Conservation (phyloP, 2,113 vertebrate species). For the Myrmecobius fasciatus region DNA sequence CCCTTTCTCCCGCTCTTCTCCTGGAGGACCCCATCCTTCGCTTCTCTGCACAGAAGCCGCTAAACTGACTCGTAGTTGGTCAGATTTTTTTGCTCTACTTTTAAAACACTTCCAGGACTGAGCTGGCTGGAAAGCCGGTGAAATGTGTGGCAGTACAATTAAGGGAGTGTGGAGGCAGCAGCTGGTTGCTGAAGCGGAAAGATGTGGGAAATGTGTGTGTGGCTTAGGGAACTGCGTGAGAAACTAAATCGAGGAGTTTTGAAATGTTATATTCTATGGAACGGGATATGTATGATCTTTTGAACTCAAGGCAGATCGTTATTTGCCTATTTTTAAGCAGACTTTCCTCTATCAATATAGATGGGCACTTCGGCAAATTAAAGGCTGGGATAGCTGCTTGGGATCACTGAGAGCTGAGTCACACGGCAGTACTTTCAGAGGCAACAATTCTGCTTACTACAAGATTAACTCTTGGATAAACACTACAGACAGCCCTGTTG, state of each 20-base stretch:
- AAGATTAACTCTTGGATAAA: background rate
- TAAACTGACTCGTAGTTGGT: fast-evolving
- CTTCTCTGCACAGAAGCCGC: too few species aligned
- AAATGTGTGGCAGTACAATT: background rate
- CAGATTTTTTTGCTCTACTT: background rate
- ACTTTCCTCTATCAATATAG: background rate
- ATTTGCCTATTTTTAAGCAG: too few species aligned
- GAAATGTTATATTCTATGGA: background rate
- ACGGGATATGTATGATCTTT: background rate
- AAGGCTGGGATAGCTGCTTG: background rate
- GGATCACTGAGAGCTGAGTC: background rate
- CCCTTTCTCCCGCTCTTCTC: background rate
- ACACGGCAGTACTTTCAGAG: background rate
- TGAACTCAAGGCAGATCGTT: background rate
- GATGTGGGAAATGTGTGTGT: conserved; percentile 11
- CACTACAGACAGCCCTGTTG: background rate
- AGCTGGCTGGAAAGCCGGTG: background rate
- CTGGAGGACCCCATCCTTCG: too few species aligned
- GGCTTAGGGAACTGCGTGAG: fast-evolving
- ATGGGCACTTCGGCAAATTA: background rate
- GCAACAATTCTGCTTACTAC: background rate
- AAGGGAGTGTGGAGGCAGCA: conserved; percentile 39
- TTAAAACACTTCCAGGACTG: fast-evolving
- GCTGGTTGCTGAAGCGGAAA: conserved; percentile 45
- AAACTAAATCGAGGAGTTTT: background rate